Conservation (phyloP, 2,113 vertebrate genomes). For the Gymnogyps californianus region DNA sequence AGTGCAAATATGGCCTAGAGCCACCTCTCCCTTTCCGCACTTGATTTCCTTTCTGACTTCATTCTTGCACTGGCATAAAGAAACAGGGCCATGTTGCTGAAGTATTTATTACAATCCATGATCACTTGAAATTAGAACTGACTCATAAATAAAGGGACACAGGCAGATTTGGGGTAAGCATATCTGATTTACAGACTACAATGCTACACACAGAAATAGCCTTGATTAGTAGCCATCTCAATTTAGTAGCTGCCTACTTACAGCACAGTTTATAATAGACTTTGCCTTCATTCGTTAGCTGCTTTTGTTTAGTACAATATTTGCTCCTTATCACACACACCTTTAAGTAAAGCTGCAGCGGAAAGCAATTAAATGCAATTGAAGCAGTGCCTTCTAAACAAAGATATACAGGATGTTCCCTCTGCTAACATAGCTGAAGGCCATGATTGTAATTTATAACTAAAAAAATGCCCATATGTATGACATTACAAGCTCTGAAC, state of each 20-base stretch:
- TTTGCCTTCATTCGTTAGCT: neutral
- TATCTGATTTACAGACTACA: slow-evolving; percentile 7
- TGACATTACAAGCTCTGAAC: slow-evolving; percentile 15
- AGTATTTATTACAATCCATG: neutral
- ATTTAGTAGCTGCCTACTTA: neutral
- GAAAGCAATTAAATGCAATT: slow-evolving; percentile 16
- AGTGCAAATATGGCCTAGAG: neutral
- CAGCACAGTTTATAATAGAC: neutral
- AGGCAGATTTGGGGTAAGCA: neutral
- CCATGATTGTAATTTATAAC: slow-evolving; percentile 10
- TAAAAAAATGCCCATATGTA: neutral
- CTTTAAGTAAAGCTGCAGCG: slow-evolving; percentile 17
- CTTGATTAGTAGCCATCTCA: neutral
- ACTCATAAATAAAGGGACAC: neutral
- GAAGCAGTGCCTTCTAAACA: neutral
- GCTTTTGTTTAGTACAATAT: neutral
- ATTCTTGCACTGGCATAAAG: neutral
- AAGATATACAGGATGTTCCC: slow-evolving; percentile 7
- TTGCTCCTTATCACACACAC: neutral
- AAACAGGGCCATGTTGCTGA: neutral
- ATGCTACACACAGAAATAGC: neutral
- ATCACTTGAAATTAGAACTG: neutral
- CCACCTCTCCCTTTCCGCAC: neutral
- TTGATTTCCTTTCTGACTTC: neutral
- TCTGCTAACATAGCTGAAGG: slow-evolving; percentile 6